A percentile compares a stretch with the other conserved stretches of the same genome.
Evolutionary conservation across 2,888 invertebrate genomes (phyloP).

Genomic region (Invenusta paracnida): DNA sequence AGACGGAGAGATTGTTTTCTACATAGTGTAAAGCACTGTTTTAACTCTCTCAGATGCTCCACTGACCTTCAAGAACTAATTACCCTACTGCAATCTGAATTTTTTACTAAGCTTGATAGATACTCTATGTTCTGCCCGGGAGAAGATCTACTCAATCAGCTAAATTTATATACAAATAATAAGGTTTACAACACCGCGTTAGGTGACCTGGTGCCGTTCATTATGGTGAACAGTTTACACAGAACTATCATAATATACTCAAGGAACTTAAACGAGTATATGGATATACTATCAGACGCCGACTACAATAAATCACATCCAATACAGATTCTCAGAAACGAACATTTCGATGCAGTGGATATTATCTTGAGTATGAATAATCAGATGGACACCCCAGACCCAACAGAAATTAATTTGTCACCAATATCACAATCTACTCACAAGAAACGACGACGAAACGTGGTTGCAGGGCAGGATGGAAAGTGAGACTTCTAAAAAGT

Average conservation of each 20-base stretch:
- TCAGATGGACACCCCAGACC: not conserved
- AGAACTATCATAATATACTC: not conserved
- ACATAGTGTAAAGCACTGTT: not conserved
- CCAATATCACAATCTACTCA: not conserved
- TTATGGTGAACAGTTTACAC: not conserved
- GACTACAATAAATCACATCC: not conserved
- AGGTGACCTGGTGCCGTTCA: not conserved
- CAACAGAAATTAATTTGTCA: not conserved
- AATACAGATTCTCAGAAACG: not conserved
- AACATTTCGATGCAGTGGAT: not conserved
- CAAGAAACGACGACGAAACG: not conserved
- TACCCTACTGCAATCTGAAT: slow-evolving; percentile 2
- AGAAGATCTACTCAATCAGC: not conserved
- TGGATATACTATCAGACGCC: not conserved
- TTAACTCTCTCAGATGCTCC: not conserved
- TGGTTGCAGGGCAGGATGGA: slow-evolving; percentile 25
- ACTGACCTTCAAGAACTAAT: slow-evolving; percentile 8
- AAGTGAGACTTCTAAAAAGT: not conserved
- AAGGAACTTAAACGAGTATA: not conserved
- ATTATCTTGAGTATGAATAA: not conserved
- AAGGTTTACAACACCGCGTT: not conserved
- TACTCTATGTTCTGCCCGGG: not conserved
- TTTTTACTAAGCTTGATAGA: not conserved
- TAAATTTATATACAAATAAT: slow-evolving; percentile 13
- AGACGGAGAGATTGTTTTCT: slow-evolving; percentile 17